Percentiles rank a stretch among this genome's conserved stretches.
Conservation (phyloP, 2,888 invertebrate species). For the Phytoseiulus persimilis region DNA sequence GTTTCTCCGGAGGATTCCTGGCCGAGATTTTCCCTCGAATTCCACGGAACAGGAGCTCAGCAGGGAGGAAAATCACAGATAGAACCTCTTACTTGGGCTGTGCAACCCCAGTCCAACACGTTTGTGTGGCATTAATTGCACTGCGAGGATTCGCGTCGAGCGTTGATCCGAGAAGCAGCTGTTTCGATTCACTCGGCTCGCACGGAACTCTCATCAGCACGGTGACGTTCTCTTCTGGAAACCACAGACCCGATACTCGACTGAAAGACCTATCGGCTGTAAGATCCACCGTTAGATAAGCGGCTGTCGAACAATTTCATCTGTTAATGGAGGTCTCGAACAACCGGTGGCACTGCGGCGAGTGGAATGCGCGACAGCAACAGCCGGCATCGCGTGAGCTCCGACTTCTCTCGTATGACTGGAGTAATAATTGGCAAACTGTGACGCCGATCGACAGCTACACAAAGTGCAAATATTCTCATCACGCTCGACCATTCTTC, state of each 20-base stretch:
- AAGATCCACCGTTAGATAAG: background rate
- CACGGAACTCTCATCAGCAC: background rate
- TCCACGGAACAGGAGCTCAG: too few relatives aligned
- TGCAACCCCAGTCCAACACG: too few relatives aligned
- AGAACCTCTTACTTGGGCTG: too few relatives aligned
- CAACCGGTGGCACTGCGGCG: background rate
- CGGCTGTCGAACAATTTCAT: background rate
- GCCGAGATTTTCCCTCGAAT: too few relatives aligned
- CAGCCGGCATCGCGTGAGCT: slow-evolving; percentile 5
- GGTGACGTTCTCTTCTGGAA: background rate
- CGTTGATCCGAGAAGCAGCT: background rate
- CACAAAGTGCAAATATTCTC: background rate
- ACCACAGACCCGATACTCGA: background rate
- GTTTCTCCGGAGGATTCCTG: too few relatives aligned
- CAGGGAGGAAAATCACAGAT: too few relatives aligned
- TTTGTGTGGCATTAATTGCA: too few relatives aligned
- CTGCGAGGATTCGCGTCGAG: too few relatives aligned
- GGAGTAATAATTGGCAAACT: background rate
- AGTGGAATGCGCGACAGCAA: background rate
- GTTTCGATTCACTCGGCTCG: background rate
- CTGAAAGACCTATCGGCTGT: background rate
- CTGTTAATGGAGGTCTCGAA: background rate
- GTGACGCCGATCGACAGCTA: background rate
- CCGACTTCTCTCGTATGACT: background rate
- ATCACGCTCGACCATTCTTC: background rate